Evolutionary conservation across 1,140 invertebrate species (phyloP), one percentile per base, ranked within the genome.

Genomic region (Lerema accius): DNA sequence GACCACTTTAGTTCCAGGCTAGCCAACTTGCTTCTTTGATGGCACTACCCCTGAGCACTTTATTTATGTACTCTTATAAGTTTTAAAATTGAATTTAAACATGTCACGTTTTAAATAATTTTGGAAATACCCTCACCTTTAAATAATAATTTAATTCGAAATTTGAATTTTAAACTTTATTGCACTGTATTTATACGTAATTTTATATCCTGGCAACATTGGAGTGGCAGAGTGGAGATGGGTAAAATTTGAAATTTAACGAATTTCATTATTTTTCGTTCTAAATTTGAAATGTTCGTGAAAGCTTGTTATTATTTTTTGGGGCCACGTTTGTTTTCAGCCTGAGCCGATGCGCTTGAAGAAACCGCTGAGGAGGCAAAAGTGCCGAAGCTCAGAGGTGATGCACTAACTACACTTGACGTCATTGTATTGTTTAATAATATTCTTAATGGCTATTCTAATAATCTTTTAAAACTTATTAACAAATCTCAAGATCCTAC

Each of bases 371-470:
- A 66, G 78, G 60, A 78, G 86, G 69, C 86, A 90, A 82, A 89
- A 89, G 59, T 89, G 86, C 82, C 80, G 86, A 71, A 90, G 86
- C 67, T 90, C 88, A 48, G 88, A 90, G 84, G 85, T 90, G 81
- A 89, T 73, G 81, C 64, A 51, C 45, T 23, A 53, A 46, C 40
- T 23, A 63, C 43, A 61, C 55, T 63, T 59, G 45, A 11, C 39
- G 26, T 19, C 14, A 15, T 56, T 56, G 51, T 43, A 56, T 43
- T 7, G 19, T 56, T 13, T 43, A 43, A 56, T 9, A 56, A 50
- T 50, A 17, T 50, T 9, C 14, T 11, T 14, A 4, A 1, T 2
- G 10, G 35, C 1, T 32, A 32, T 9, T 4, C 3, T 32, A 32
- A 32, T 23, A 23, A 3, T 23, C 19, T 23, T 3, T 23, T 23